These are phyloP conservation scores for Rhaphigaster nebulosa DNA, from an alignment of 2,888 invertebrate species.

Conservation along the genomic window DNA sequence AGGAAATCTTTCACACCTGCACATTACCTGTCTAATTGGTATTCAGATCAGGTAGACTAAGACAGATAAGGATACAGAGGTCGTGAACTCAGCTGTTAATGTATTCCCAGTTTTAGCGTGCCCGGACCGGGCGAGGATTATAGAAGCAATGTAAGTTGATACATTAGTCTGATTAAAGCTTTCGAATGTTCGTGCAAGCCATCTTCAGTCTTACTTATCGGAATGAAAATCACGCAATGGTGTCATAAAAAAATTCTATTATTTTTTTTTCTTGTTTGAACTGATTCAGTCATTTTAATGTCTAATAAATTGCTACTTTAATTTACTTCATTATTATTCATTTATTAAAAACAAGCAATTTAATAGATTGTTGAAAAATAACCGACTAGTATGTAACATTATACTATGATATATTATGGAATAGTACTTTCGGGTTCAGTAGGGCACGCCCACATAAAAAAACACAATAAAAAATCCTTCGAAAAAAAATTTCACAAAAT, in stretches of 20 bases:
- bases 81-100: constrained; percentile 4
- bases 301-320: not conserved
- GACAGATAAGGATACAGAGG: not conserved
- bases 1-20: not conserved
- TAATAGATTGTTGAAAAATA: too few relatives aligned
- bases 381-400: too few relatives aligned
- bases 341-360: too few relatives aligned
- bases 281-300: not conserved
- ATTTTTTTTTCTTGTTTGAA: not conserved
- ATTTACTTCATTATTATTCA: too few relatives aligned
- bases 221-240: not conserved
- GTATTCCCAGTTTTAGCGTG: constrained; percentile 16
- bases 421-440: too few relatives aligned
- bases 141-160: constrained; percentile 10
- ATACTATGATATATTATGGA: too few relatives aligned
- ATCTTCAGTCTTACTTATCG: not conserved
- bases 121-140: not conserved
- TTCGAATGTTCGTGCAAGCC: not conserved
- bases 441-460: too few relatives aligned
- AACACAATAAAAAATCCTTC: too few relatives aligned
- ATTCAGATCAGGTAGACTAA: constrained; percentile 2
- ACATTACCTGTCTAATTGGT: not conserved
- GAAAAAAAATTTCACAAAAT: too few relatives aligned
- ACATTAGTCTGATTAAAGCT: constrained; percentile 33
- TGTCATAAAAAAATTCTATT: not conserved